A percentile compares a stretch with the other conserved stretches of the same genome.
phyloP scores from a whole-genome alignment of 37 sponge, comb jelly and placozoan species.

The Diacarnus erythraeanus region DNA sequence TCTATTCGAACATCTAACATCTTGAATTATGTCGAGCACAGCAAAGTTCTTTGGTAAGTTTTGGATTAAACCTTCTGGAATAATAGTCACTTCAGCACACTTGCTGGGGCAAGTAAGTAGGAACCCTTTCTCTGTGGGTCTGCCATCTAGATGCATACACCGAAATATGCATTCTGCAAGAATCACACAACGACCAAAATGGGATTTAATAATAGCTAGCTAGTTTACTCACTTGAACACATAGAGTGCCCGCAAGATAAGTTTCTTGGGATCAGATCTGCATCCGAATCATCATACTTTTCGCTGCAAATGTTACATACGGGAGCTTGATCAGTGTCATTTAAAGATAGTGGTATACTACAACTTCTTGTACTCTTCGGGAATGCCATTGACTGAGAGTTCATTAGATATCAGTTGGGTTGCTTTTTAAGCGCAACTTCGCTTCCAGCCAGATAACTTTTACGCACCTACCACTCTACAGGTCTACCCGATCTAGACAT shows the following conservation, averaged over 20 bases:
- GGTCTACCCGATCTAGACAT: too few relatives aligned
- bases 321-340: constrained; percentile 5
- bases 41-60: constrained; percentile 41
- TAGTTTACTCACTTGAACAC: constrained; percentile 28
- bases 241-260: constrained; percentile 33
- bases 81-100: constrained; percentile 5
- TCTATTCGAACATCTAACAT: not conserved
- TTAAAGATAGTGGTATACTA: too few relatives aligned
- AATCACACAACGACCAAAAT: not conserved
- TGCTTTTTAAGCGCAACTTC: too few relatives aligned
- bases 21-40: constrained; percentile 25
- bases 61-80: not conserved
- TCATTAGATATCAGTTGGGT: too few relatives aligned
- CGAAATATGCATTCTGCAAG: constrained; percentile 7
- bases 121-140: not conserved
- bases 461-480: too few relatives aligned
- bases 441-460: too few relatives aligned
- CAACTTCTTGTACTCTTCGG: too few relatives aligned
- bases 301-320: constrained; percentile 40
- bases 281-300: constrained; percentile 4
- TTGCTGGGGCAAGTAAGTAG: constrained; percentile 27
- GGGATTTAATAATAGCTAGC: not conserved
- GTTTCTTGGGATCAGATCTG: constrained; percentile 31
- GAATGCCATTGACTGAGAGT: too few relatives aligned
- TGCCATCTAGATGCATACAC: constrained; percentile 16